These are phyloP conservation scores for Palaemon carinicauda DNA, from an alignment of 1,140 invertebrate species.

Conservation along the genomic window DNA sequence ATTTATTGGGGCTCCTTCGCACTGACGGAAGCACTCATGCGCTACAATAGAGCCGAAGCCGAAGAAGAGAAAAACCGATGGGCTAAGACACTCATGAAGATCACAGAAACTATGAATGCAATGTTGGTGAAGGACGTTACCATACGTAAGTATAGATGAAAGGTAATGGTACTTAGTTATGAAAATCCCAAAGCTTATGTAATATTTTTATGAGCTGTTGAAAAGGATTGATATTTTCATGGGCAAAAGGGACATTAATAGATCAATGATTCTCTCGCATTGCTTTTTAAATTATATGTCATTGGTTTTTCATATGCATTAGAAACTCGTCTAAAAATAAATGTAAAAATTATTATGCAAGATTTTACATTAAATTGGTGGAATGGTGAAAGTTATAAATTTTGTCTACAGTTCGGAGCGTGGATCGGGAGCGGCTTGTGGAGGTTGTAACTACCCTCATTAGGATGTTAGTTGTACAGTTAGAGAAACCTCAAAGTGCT, in stretches of 20 bases:
- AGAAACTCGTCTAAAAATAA: too few relatives aligned
- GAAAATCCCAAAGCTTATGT: too few relatives aligned
- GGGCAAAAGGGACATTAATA: too few relatives aligned
- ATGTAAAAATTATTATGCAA: too few relatives aligned
- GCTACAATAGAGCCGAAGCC: conserved; percentile 40
- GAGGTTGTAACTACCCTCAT: conserved; percentile 78
- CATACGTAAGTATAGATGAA: neutral
- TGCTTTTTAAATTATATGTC: too few relatives aligned
- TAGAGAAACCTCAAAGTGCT: conserved; percentile 72
- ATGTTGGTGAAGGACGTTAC: neutral
- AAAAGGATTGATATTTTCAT: too few relatives aligned
- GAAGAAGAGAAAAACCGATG: conserved; percentile 48
- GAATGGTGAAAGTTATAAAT: neutral
- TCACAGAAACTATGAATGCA: conserved; percentile 17
- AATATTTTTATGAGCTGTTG: too few relatives aligned
- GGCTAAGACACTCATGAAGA: conserved; percentile 47
- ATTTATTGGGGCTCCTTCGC: conserved; percentile 17
- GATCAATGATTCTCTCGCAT: too few relatives aligned
- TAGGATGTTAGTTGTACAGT: conserved; percentile 76
- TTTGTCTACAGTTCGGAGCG: conserved; percentile 3
- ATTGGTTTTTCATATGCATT: too few relatives aligned
- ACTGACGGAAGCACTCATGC: conserved; percentile 23
- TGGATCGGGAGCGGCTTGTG: conserved; percentile 65
- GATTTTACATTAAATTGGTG: too few relatives aligned
- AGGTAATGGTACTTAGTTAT: neutral